phyloP scores from a whole-genome alignment of 1,140 invertebrate species.

The Grapholita molesta region DNA sequence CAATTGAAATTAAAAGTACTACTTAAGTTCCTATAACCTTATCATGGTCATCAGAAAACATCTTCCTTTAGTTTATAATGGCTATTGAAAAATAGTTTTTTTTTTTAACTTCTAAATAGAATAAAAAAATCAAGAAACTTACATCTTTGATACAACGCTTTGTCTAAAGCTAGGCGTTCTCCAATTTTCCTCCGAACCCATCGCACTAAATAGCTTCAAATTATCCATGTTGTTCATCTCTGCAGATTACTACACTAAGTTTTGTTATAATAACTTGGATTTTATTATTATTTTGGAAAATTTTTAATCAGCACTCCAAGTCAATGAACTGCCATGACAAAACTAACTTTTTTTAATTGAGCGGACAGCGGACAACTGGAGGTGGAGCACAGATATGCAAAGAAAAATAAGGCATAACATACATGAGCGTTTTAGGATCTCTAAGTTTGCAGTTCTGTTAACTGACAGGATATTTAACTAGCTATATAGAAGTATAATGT shows the following conservation, averaged over 20 bases:
- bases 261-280: not conserved
- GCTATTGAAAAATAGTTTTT: not conserved
- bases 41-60: no score
- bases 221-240: slow-evolving; percentile 54
- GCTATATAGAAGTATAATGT: no score
- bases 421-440: no score
- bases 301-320: not conserved
- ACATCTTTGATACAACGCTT: slow-evolving; percentile 66
- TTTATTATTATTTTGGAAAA: not conserved
- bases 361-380: no score
- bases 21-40: no score
- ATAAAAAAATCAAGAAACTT: slow-evolving; percentile 29
- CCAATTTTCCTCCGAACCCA: slow-evolving; percentile 67
- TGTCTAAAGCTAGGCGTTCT: slow-evolving; percentile 57
- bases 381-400: not conserved
- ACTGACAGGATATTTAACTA: no score
- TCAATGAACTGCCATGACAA: not conserved
- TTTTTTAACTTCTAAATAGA: not conserved
- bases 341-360: not conserved
- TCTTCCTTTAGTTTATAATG: no score
- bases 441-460: no score
- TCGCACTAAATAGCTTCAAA: slow-evolving; percentile 54
- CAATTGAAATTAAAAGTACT: no score
- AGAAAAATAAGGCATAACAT: no score
- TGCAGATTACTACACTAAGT: not conserved